Conservation (phyloP, 2,888 invertebrate genomes). For the Trissolcus brochymenae region DNA sequence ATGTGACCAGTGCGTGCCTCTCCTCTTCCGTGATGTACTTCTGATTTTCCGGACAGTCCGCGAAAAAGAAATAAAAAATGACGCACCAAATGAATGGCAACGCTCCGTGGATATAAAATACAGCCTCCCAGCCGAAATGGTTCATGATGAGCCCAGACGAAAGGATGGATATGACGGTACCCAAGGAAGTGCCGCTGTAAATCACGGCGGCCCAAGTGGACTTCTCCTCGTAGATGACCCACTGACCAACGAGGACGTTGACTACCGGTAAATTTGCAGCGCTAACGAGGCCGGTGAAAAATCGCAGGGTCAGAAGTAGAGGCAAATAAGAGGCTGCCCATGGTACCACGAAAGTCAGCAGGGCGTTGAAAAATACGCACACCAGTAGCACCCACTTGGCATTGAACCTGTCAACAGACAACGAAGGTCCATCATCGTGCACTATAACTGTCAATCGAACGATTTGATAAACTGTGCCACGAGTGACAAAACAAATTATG, state of each 20-base stretch:
- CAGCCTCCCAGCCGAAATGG: constrained; percentile 67
- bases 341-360: constrained; percentile 70
- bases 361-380: constrained; percentile 67
- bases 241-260: constrained; percentile 72
- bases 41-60: constrained; percentile 74
- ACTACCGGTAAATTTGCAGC: constrained; percentile 73
- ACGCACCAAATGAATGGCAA: constrained; percentile 71
- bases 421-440: background rate
- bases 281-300: constrained; percentile 69
- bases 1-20: constrained; percentile 67
- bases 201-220: constrained; percentile 72
- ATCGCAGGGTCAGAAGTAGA: constrained; percentile 64
- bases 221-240: constrained; percentile 74
- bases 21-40: constrained; percentile 73
- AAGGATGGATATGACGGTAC: constrained; percentile 73
- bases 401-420: constrained; percentile 66
- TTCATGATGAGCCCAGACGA: constrained; percentile 69
- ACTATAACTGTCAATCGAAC: no score
- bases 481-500: background rate
- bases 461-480: no score
- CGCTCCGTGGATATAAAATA: constrained; percentile 72
- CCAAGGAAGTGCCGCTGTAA: constrained; percentile 71
- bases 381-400: constrained; percentile 69
- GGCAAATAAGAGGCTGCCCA: constrained; percentile 57
- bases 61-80: constrained; percentile 67